phyloP scores from a whole-genome alignment of 2,797 vertebrate genomes.

The Ficedula albicollis region DNA sequence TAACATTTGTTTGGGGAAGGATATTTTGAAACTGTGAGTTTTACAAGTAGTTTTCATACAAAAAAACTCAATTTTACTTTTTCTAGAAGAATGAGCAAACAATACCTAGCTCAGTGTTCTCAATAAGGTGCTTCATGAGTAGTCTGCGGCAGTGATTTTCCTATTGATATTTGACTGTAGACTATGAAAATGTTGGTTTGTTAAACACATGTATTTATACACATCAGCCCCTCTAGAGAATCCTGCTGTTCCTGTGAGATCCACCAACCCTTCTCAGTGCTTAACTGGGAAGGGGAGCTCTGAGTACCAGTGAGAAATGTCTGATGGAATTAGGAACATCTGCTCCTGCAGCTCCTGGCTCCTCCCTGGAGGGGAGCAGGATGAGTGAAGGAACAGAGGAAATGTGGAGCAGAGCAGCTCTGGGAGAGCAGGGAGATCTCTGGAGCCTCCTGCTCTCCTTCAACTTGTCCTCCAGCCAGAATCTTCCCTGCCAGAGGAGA shows the following conservation, averaged over 20 bases:
- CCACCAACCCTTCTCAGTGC: not conserved
- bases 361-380: conserved; percentile 30
- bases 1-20: not conserved
- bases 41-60: rapidly evolving
- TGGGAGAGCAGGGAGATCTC: not conserved
- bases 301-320: not conserved
- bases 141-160: not conserved
- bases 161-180: not conserved
- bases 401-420: conserved; percentile 34
- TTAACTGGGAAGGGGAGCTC: not conserved
- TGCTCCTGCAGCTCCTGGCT: conserved; percentile 36
- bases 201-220: not conserved
- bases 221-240: not conserved
- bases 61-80: not conserved
- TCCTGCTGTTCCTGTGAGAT: not conserved
- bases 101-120: not conserved
- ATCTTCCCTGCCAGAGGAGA: not conserved
- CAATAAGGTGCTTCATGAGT: too few relatives aligned
- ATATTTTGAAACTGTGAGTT: not conserved
- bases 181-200: rapidly evolving
- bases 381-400: conserved; percentile 19
- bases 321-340: conserved; percentile 25
- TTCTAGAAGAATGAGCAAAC: not conserved
- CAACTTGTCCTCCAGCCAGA: not conserved
- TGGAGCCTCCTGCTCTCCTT: conserved; percentile 4